Evolutionary conservation across 1,140 invertebrate genomes (phyloP).

Genomic region (Meloidogyne hapla): DNA sequence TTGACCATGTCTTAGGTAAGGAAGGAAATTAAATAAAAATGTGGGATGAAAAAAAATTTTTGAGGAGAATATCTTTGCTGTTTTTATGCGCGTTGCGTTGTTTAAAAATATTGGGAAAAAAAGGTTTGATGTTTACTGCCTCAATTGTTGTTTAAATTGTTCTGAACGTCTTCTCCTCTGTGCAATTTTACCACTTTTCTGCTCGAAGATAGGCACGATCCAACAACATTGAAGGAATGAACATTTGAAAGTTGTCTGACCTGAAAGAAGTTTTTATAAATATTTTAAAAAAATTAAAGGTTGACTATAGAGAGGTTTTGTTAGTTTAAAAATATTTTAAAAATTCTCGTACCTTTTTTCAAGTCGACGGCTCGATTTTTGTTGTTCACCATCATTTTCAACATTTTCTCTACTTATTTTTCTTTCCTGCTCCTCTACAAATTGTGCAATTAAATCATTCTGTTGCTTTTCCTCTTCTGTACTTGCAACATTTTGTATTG

Average conservation of each 20-base stretch:
- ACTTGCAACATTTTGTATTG: background rate
- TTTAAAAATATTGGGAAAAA: background rate
- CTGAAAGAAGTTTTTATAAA: background rate
- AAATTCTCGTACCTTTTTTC: no score
- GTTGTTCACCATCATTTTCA: background rate
- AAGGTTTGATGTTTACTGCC: background rate
- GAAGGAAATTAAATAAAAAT: background rate
- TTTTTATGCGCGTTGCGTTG: background rate
- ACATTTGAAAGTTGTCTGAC: background rate
- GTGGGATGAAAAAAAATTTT: background rate
- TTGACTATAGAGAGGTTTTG: no score
- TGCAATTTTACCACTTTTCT: background rate
- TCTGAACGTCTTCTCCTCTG: background rate
- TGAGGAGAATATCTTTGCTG: background rate
- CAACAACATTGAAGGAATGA: background rate
- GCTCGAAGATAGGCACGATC: background rate
- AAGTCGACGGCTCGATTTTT: background rate
- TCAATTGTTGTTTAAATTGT: background rate
- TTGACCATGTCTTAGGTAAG: background rate
- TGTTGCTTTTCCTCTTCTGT: constrained; percentile 2
- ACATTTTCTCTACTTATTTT: background rate
- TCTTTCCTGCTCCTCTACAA: background rate
- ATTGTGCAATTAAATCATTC: background rate
- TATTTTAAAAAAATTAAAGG: background rate
- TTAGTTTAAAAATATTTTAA: background rate